Conservation (phyloP, 2,797 vertebrate species). For the Cirrhinus molitorella region DNA sequence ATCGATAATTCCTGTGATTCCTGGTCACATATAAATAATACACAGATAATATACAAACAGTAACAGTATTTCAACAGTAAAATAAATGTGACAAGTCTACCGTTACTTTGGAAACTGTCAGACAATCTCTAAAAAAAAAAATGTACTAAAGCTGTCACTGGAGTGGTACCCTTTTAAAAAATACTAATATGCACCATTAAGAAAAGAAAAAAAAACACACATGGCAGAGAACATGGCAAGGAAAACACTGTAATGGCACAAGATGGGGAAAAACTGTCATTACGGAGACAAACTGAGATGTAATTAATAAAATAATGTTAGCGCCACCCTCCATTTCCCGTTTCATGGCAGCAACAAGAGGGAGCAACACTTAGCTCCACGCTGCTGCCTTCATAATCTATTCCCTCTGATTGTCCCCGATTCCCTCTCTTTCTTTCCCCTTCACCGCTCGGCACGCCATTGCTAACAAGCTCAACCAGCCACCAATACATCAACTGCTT, state of each 20-base stretch:
- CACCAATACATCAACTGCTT: constrained; percentile 93
- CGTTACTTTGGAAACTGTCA: background rate
- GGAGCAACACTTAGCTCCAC: constrained; percentile 75
- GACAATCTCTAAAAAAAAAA: background rate
- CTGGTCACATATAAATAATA: background rate
- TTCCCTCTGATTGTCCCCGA: constrained; percentile 82
- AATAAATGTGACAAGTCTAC: background rate
- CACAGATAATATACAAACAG: background rate
- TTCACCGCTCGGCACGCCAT: constrained; percentile 84
- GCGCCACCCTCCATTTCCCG: constrained; percentile 78
- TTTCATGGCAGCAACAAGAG: constrained; percentile 77
- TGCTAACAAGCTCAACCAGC: constrained; percentile 90
- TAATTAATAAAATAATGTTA: constrained; percentile 75
- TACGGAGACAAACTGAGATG: constrained; percentile 17
- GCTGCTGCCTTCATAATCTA: constrained; percentile 86
- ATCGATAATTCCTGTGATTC: too few species aligned
- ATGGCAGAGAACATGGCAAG: constrained; percentile 64
- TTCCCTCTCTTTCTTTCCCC: constrained; percentile 73
- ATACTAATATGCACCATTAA: background rate
- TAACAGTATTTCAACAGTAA: background rate
- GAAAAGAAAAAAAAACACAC: constrained; percentile 54
- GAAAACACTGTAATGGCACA: constrained; percentile 64
- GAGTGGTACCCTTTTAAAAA: too few species aligned
- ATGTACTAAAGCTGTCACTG: background rate
- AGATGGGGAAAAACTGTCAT: constrained; percentile 23